phyloP scores from a whole-genome alignment of 2,113 vertebrate species.

The Syrmaticus mikado region DNA sequence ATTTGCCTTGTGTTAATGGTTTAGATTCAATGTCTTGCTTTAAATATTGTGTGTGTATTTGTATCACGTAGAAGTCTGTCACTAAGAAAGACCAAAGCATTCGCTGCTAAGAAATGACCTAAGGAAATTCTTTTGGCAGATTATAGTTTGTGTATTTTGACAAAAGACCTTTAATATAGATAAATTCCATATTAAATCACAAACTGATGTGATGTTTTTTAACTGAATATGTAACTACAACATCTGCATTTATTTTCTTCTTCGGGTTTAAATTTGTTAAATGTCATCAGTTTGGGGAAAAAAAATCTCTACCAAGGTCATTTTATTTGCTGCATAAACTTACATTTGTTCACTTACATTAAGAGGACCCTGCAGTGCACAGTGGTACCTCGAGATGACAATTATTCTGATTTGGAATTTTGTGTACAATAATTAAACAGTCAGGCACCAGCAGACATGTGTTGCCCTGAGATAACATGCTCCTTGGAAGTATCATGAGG shows the following conservation, averaged over 20 bases:
- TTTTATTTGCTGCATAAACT: constrained; percentile 1
- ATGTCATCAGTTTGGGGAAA: neutral
- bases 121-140: neutral
- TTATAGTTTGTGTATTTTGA: neutral
- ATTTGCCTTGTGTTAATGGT: neutral
- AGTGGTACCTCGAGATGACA: constrained; percentile 35
- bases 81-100: neutral
- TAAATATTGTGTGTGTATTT: neutral
- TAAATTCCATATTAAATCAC: neutral
- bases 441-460: constrained; percentile 67
- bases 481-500: constrained; percentile 57
- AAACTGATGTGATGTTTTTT: neutral
- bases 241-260: neutral
- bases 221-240: neutral
- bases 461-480: constrained; percentile 73
- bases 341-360: constrained; percentile 26
- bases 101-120: neutral
- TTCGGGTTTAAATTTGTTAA: neutral
- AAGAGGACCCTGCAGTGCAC: neutral
- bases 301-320: constrained; percentile 31
- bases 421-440: constrained; percentile 75
- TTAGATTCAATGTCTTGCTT: neutral
- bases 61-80: neutral
- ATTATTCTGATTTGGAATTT: constrained; percentile 56
- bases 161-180: neutral